Percentiles rank a stretch among this genome's conserved stretches.
Conservation (phyloP, 2,113 vertebrate genomes). For the Megalops atlanticus region DNA sequence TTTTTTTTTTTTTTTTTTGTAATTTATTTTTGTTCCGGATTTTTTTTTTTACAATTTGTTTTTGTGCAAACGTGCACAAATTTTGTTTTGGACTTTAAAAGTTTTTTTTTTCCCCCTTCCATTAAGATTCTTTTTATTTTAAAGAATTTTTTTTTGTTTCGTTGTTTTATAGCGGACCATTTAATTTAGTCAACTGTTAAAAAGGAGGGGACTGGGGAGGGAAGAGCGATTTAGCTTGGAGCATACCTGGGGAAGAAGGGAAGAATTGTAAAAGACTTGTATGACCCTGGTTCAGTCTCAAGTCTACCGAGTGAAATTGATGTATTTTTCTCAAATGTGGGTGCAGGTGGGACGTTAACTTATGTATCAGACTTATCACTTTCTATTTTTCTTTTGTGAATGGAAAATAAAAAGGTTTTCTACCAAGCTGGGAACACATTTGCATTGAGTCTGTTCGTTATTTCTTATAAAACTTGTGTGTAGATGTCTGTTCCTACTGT, state of each 20-base stretch:
- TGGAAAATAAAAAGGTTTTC: conserved; percentile 66
- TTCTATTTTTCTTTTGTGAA: conserved; percentile 68
- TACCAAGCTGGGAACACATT: conserved; percentile 49
- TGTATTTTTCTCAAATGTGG: conserved; percentile 62
- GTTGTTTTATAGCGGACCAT: conserved; percentile 70
- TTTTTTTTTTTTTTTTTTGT: background rate
- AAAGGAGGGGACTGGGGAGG: conserved; percentile 45
- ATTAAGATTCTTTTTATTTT: conserved; percentile 70
- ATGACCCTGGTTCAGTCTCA: conserved; percentile 56
- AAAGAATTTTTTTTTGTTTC: conserved; percentile 67
- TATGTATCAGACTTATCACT: conserved; percentile 54
- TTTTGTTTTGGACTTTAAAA: conserved; percentile 67
- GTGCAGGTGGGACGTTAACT: conserved; percentile 65
- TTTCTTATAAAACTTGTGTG: background rate
- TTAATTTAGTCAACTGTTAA: conserved; percentile 52
- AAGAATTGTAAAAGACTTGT: conserved; percentile 53
- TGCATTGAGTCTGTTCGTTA: background rate
- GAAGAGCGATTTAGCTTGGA: conserved; percentile 44
- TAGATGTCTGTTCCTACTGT: background rate
- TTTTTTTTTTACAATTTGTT: conserved; percentile 40
- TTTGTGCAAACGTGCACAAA: conserved; percentile 64
- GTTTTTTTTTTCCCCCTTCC: conserved; percentile 40
- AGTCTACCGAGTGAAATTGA: conserved; percentile 53
- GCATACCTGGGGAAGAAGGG: conserved; percentile 44
- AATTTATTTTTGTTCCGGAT: conserved; percentile 23